phyloP scores from a whole-genome alignment of 2,113 vertebrate genomes.

The Sceloporus tristichus region DNA sequence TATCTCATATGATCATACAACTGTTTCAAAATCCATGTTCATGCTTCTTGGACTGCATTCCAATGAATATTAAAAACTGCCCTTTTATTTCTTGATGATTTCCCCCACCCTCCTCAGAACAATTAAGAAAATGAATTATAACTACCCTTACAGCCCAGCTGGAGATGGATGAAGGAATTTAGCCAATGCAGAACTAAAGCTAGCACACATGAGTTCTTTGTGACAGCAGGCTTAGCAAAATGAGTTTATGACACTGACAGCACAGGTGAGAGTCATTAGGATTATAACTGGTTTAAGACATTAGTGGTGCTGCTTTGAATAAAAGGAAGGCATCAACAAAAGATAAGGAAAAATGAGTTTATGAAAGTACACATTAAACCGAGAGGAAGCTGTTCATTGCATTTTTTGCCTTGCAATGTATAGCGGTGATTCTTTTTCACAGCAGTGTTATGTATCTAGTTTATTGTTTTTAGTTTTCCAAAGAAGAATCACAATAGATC shows the following conservation, averaged over 20 bases:
- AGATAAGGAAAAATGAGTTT: constrained; percentile 50
- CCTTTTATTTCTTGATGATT: fast-evolving
- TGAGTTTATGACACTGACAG: constrained; percentile 36
- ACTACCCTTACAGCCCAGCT: neutral
- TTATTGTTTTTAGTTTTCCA: neutral
- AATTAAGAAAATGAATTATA: neutral
- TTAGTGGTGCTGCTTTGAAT: constrained; percentile 40
- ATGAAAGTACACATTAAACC: constrained; percentile 32
- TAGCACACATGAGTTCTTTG: constrained; percentile 33
- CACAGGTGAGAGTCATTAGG: constrained; percentile 53
- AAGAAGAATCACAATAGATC: neutral
- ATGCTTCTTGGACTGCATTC: neutral
- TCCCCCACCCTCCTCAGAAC: neutral
- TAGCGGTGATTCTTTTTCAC: neutral
- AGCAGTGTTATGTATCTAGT: neutral
- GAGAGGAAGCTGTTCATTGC: neutral
- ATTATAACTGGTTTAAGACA: constrained; percentile 65
- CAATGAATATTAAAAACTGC: neutral
- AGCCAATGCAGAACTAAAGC: constrained; percentile 27
- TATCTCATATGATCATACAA: neutral
- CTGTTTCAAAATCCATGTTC: fast-evolving
- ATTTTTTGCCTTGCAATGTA: neutral
- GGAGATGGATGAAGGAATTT: neutral
- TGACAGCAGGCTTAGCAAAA: constrained; percentile 31
- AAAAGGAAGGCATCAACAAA: constrained; percentile 58